Base-by-base conservation (phyloP, 1,140 invertebrate genomes). In the Pogonognathellus flavescens region DNA sequence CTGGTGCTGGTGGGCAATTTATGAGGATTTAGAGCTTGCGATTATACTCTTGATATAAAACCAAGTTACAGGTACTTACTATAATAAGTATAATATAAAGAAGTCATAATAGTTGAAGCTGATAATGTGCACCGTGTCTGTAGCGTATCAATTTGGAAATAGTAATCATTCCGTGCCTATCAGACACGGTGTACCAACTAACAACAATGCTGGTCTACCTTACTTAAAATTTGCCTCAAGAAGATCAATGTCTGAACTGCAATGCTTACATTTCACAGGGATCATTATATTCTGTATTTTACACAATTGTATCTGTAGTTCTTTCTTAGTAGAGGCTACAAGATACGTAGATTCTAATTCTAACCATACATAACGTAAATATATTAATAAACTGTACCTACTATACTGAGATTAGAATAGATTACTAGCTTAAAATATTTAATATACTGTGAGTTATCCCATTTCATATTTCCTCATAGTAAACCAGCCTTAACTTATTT, bases 131-230 rank as follows among this genome's bases (percentile, higher is more conserved):
- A 66, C 62, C 62, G 62, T 66, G 70, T 76, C 70, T 76, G 70
- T 50, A 16, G 70, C 70, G 41, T 50, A 76, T 76, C 70, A 76
- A 49, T 41, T 76, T 50, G 13, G 22, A 82, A 57, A 82, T 57
- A 82, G 55, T 82, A 82, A 82, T 82, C 52, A 49, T 52, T 20
- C 49, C 49, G 76, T 80, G 80, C 20, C 50, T 57, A 82, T 82
- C 80, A 55, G 55, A 55, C 80, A 82, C 52, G 80, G 52, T 82
- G 80, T 82, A n/a, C 52, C 55, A 55, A 55, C 20, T 25, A 57
- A 25, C 31, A 76, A 76, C 70, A 76, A 49, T 76, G 49, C 31
- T 25, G 13, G 25, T 25, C 14, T 66, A 66, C 14, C 13, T 31
- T 66, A 25, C 62, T 25, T 66, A 66, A 25, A 31, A n/a, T 76